Conservation (phyloP, 2,888 invertebrate species). For the Erynnis tages region DNA sequence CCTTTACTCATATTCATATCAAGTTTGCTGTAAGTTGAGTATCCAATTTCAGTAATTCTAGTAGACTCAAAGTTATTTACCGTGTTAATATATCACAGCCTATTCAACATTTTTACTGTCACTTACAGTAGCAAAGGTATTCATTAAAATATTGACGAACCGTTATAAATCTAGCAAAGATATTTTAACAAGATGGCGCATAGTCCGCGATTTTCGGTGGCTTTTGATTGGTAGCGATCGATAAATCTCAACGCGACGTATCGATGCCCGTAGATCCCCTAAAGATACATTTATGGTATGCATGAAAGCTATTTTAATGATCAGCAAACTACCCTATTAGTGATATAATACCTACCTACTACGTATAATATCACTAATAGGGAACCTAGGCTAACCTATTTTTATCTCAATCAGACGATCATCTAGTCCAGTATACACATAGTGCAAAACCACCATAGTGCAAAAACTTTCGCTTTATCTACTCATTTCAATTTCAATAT, state of each 20-base stretch:
- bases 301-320: slow-evolving; percentile 10
- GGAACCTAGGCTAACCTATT: too few relatives aligned
- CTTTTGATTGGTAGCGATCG: slow-evolving; percentile 12
- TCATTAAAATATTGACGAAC: slow-evolving; percentile 58
- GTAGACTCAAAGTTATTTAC: too few relatives aligned
- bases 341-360: neutral
- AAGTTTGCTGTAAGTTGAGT: too few relatives aligned
- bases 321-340: neutral
- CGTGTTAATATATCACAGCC: neutral
- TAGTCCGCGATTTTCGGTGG: slow-evolving; percentile 39
- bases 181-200: slow-evolving; percentile 61
- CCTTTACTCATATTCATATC: too few relatives aligned
- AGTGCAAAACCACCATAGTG: too few relatives aligned
- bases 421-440: too few relatives aligned
- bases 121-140: slow-evolving; percentile 37
- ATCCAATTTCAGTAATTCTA: too few relatives aligned
- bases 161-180: slow-evolving; percentile 55
- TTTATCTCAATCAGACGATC: too few relatives aligned
- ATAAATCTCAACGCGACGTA: slow-evolving; percentile 28
- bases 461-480: too few relatives aligned
- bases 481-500: too few relatives aligned
- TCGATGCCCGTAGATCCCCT: slow-evolving; percentile 2
- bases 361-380: too few relatives aligned
- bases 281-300: neutral
- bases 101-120: neutral